These are phyloP conservation scores for Nomia melanderi DNA, from an alignment of 1,140 invertebrate genomes.

Conservation along the genomic window DNA sequence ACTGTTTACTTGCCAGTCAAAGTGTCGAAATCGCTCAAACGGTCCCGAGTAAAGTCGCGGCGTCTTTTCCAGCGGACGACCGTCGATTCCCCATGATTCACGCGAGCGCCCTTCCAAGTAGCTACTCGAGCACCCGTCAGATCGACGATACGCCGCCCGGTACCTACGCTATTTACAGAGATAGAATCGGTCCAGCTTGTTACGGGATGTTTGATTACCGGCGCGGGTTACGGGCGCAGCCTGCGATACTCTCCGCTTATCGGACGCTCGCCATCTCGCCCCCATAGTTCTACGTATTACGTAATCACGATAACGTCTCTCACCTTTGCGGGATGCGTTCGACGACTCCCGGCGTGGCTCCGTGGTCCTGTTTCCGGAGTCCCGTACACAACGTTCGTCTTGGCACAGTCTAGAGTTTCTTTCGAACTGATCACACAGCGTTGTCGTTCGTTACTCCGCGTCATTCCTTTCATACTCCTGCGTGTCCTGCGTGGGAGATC, in stretches of 20 bases:
- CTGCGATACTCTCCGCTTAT: background rate
- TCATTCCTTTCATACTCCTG: too few species aligned
- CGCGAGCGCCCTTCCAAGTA: background rate
- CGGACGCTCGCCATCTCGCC: background rate
- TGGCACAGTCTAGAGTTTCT: background rate
- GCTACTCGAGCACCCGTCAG: background rate
- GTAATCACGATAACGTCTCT: constrained; percentile 21
- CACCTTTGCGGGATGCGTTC: constrained; percentile 13
- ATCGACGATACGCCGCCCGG: constrained; percentile 13
- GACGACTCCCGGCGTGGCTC: background rate
- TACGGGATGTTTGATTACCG: background rate
- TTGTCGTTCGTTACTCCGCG: too few species aligned
- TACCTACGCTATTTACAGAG: constrained; percentile 27
- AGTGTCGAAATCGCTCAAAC: too few species aligned
- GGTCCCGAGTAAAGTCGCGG: background rate
- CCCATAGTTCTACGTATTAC: background rate
- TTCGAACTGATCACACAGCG: background rate
- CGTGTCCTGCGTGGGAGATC: too few species aligned
- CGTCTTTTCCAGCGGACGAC: background rate
- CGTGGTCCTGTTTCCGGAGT: background rate
- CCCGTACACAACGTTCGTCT: background rate
- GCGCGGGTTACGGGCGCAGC: background rate
- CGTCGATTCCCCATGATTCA: background rate
- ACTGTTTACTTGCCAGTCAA: too few species aligned
- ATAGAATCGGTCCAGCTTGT: background rate